Base-by-base conservation (phyloP, 2,797 vertebrate genomes). In the Dicrostonyx torquatus region DNA sequence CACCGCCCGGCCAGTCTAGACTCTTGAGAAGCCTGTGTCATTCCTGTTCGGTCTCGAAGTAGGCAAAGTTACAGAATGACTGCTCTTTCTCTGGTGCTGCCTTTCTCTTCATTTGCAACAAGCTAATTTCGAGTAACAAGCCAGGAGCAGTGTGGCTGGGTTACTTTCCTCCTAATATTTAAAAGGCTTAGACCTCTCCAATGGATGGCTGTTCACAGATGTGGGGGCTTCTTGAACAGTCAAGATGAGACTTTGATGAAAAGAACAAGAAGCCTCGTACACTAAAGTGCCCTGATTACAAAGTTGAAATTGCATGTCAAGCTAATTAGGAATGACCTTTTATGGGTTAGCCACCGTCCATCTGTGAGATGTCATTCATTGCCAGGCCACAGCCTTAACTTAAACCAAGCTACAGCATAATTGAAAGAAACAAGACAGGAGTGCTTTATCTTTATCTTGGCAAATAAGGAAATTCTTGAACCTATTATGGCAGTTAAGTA, bases 401-500 rank as follows among this genome's bases (percentile, higher is more conserved):
- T 62, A 85, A 60, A 53, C 43, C 77, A 90, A 85, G 18, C 18
- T 45, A 6, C 62, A 12, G 72, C 45, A 31, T 60, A 55, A 84
- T 5, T 48, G 88, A 75, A 66, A 90, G 70, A 58, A 94, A 89
- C 40, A 78, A 88, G 17, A 20, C 31, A n/a, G 34, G 26, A 31
- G 1, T 48, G 73, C 90, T 92, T 58, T 6, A 50, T 78, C 87
- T 48, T 90, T 79, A 31, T n/a, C 68, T 89, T 31, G 2, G 15
- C 14, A 95, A 93, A 62, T 78, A 26, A 83, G 87, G 34, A 88
- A 77, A 89, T 55, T 91, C 53, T 93, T 94, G 34, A 77, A 90
- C 62, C 79, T 58, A 68, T 62, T 92, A 13, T 94, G 40, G 58
- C 9, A 60, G 76, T 78, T 90, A 91, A 91, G 50, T 76, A 60